A percentile compares a stretch with the other conserved stretches of the same genome.
These are phyloP conservation scores for Pontoporia blainvillei DNA, from an alignment of 2,113 vertebrate genomes.

Conservation along the genomic window DNA sequence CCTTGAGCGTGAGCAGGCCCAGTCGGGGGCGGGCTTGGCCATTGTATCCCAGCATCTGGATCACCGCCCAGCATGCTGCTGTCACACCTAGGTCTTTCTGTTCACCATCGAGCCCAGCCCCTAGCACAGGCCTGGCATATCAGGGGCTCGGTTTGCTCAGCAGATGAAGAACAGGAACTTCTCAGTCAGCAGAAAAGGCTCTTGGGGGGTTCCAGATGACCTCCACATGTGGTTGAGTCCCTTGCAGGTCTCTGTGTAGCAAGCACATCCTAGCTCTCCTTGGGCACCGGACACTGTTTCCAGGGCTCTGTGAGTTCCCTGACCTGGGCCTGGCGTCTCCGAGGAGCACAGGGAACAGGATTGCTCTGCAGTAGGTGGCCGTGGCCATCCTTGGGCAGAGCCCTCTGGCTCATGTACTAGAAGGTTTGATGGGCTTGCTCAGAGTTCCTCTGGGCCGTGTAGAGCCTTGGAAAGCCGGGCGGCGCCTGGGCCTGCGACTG, in stretches of 20 bases:
- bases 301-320: neutral
- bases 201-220: neutral
- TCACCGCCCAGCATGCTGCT: neutral
- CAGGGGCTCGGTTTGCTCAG: neutral
- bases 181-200: neutral
- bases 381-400: neutral
- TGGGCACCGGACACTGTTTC: neutral
- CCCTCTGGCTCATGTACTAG: neutral
- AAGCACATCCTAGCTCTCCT: neutral
- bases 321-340: rapidly evolving
- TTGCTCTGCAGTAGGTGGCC: neutral
- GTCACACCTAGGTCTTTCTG: neutral
- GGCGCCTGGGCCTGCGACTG: neutral
- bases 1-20: neutral
- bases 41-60: neutral
- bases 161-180: neutral
- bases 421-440: neutral
- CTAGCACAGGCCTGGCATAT: neutral
- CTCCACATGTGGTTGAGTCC: neutral
- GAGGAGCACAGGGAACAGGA: neutral
- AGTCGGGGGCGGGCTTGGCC: rapidly evolving
- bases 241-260: neutral
- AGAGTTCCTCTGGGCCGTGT: neutral
- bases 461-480: neutral
- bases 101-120: neutral